Evolutionary conservation across 2,888 invertebrate genomes (phyloP), one percentile per base, ranked within the genome.

Genomic region (Tipula vernalis): DNA sequence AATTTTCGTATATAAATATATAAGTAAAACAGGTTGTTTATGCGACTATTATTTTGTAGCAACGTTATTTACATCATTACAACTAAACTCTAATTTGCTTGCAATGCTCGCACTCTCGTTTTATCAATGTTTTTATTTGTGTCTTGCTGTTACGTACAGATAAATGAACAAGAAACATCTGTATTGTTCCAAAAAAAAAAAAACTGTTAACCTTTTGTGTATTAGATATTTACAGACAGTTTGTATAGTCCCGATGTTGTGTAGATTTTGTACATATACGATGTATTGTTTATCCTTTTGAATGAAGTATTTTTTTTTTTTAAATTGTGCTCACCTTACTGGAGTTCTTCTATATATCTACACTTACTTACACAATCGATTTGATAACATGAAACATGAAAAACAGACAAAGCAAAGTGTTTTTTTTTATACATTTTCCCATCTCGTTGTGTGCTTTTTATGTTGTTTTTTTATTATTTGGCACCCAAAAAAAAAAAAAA

Each of bases 341-440:
- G 28, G 71, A 71, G 71, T 71, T 28, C 13, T 3, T n/a, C 51
- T 51, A 15, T 12, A 18, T 57, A 57, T 18, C 15, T 57, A 71
- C 71, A 71, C 28, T 71, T 71, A 71, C 71, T 71, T 71, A 71
- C 71, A 71, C 71, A 71, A 71, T 71, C 71, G 28, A 71, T 71
- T 71, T 71, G 71, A 71, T 71, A 71, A 71, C 71, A 71, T 71
- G 71, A 71, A 71, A 71, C 71, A 71, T 71, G 71, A 71, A 71
- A 71, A 71, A 71, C 71, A 71, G 71, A 71, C 71, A 71, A 71
- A 71, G 71, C 71, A 71, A 71, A 71, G 71, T 71, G 71, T 71
- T 71, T 71, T 51, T 51, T 71, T 10, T 5, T 28, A 10, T 71
- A 71, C 71, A 71, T 71, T 71, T 71, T 71, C 71, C 71, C 28